Percentiles rank a stretch among this genome's conserved stretches.
These are phyloP conservation scores for Hyla sarda DNA, from an alignment of 2,113 vertebrate genomes.

Conservation along the genomic window DNA sequence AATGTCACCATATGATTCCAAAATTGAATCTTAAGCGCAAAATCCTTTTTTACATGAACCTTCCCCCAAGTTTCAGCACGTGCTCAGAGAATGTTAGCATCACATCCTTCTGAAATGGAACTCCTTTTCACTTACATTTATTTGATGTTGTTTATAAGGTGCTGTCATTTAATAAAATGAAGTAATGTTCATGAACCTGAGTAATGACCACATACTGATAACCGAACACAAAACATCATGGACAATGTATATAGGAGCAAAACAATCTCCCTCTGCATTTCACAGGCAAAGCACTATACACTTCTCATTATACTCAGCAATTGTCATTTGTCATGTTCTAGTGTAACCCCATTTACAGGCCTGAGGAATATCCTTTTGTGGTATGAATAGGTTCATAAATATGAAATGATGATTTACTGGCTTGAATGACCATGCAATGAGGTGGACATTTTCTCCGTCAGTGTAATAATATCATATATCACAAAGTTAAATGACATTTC, in stretches of 20 bases:
- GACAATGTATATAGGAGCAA: background rate
- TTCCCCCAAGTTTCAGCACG: background rate
- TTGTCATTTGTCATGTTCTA: slow-evolving; percentile 29
- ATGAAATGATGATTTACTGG: slow-evolving; percentile 36
- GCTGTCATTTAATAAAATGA: background rate
- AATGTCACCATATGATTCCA: background rate
- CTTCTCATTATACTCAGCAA: background rate
- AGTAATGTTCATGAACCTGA: background rate
- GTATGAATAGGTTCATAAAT: slow-evolving; percentile 44
- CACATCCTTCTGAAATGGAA: background rate
- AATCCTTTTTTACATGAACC: background rate
- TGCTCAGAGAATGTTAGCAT: background rate
- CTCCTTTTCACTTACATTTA: background rate
- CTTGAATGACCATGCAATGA: slow-evolving; percentile 16
- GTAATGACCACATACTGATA: slow-evolving; percentile 25
- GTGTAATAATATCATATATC: slow-evolving; percentile 11
- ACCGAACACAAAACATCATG: background rate
- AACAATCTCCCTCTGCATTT: background rate
- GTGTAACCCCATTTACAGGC: slow-evolving; percentile 42
- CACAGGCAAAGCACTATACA: background rate
- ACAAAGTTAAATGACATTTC: slow-evolving; percentile 24
- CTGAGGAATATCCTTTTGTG: slow-evolving; percentile 15
- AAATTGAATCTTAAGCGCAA: background rate
- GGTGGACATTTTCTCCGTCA: slow-evolving; percentile 14
- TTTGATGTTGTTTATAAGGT: background rate